Evolutionary conservation across 1,140 invertebrate species (phyloP).

Genomic region (Meloidogyne hapla): DNA sequence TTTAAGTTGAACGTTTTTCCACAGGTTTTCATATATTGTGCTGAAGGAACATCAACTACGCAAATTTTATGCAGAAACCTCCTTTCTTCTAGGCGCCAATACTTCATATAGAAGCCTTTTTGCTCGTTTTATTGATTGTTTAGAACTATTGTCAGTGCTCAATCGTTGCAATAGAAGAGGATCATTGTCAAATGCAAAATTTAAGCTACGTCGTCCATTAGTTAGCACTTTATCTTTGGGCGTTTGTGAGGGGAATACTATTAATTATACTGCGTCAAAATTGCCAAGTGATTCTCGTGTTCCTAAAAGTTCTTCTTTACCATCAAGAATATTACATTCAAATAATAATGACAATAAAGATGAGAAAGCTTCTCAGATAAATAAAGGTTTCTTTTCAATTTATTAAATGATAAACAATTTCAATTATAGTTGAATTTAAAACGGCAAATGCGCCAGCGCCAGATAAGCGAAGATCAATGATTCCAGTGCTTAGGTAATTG

Average conservation of each 20-base stretch:
- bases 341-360: neutral
- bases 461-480: neutral
- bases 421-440: neutral
- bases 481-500: neutral
- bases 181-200: constrained; percentile 7
- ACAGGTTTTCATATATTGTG: constrained; percentile 62
- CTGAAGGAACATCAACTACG: constrained; percentile 57
- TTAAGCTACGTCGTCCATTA: neutral
- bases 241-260: neutral
- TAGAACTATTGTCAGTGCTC: constrained; percentile 60
- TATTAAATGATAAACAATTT: neutral
- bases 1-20: neutral
- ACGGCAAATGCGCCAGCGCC: neutral
- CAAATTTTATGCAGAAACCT: constrained; percentile 47
- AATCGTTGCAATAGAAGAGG: constrained; percentile 24
- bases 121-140: constrained; percentile 56
- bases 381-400: neutral
- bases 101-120: constrained; percentile 57
- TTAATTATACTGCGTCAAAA: constrained; percentile 33
- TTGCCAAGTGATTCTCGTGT: constrained; percentile 55
- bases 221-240: neutral
- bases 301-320: constrained; percentile 59
- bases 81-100: constrained; percentile 55
- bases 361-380: constrained; percentile 10
- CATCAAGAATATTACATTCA: constrained; percentile 22